Evolutionary conservation across 2,797 vertebrate species (phyloP).

Genomic region (Sylvia borin): DNA sequence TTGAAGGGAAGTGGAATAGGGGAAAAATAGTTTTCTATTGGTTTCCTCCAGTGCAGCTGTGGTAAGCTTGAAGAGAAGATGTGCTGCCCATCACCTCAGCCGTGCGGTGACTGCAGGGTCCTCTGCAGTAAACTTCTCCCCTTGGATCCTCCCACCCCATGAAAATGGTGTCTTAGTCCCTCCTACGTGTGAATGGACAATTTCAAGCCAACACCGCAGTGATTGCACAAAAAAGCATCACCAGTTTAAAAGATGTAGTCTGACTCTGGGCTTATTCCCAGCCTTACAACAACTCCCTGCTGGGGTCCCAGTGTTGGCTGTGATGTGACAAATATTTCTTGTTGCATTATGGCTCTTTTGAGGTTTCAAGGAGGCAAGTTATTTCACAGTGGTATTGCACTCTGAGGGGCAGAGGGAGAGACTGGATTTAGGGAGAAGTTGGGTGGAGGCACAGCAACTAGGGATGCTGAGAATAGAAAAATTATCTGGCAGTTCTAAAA

Average conservation of each 20-base stretch:
- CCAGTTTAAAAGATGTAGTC: not conserved
- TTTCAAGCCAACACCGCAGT: not conserved
- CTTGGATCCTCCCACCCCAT: not conserved
- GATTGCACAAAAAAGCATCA: not conserved
- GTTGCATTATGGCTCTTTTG: not conserved
- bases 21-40: not conserved
- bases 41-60: not conserved
- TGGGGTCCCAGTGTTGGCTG: not conserved
- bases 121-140: not conserved
- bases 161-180: not conserved
- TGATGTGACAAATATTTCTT: not conserved
- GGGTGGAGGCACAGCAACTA: not conserved
- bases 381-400: not conserved
- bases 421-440: not conserved
- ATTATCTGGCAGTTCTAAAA: not conserved
- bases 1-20: not conserved
- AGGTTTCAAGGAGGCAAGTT: not conserved
- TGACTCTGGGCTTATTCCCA: not conserved
- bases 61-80: not conserved
- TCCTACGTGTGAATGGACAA: not conserved
- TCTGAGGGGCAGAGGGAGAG: not conserved
- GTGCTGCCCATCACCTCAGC: fast-evolving
- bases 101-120: fast-evolving
- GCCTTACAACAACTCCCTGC: not conserved
- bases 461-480: not conserved